phyloP scores from a whole-genome alignment of 1,140 invertebrate species.

The Plectrocnemia conspersa region DNA sequence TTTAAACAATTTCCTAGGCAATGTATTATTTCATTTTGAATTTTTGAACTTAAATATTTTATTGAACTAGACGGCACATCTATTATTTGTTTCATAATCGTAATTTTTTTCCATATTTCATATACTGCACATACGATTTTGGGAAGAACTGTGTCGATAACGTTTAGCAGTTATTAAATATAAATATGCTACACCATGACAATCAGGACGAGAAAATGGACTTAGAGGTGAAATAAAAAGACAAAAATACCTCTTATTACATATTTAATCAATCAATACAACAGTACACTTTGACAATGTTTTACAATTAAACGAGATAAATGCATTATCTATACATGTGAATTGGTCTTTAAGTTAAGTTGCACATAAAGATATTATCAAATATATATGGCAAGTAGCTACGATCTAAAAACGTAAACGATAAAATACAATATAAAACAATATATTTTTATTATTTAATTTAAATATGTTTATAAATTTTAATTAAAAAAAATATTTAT shows the following conservation, averaged over 20 bases:
- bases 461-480: constrained; percentile 10
- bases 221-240: too few species aligned
- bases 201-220: too few species aligned
- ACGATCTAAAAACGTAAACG: constrained; percentile 11
- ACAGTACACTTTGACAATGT: constrained; percentile 34
- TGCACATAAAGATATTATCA: constrained; percentile 22
- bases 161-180: too few species aligned
- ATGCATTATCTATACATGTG: constrained; percentile 30
- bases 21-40: too few species aligned
- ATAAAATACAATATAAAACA: neutral
- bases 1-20: too few species aligned
- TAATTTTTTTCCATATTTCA: too few species aligned
- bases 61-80: too few species aligned
- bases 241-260: constrained; percentile 15
- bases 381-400: constrained; percentile 19
- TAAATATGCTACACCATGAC: too few species aligned
- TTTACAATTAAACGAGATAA: constrained; percentile 32
- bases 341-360: constrained; percentile 26
- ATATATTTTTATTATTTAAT: constrained; percentile 15
- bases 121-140: too few species aligned
- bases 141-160: too few species aligned
- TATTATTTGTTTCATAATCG: too few species aligned
- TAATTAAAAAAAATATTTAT: constrained; percentile 14
- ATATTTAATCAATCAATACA: constrained; percentile 35
- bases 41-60: too few species aligned